These are phyloP conservation scores for Alitta virens DNA, from an alignment of 2,888 invertebrate genomes.

Conservation along the genomic window DNA sequence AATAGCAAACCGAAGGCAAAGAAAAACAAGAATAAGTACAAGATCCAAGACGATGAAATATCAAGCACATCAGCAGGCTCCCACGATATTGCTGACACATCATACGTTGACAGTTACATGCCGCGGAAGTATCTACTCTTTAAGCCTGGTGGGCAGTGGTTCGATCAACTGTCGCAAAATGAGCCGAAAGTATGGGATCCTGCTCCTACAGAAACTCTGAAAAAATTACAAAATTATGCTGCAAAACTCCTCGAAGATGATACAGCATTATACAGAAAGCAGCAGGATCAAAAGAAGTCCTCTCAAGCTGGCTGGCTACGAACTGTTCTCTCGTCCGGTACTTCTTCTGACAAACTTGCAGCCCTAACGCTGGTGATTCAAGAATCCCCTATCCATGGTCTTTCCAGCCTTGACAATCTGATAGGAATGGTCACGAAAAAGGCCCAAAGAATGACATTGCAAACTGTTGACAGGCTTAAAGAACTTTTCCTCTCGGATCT, in stretches of 20 bases:
- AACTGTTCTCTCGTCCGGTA: slow-evolving; percentile 73
- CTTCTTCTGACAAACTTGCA: slow-evolving; percentile 80
- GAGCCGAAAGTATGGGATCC: slow-evolving; percentile 25
- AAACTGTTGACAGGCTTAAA: slow-evolving; percentile 66
- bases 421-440: slow-evolving; percentile 76
- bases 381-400: slow-evolving; percentile 79
- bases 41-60: slow-evolving; percentile 26
- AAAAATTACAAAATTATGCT: slow-evolving; percentile 44
- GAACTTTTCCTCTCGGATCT: slow-evolving; percentile 74
- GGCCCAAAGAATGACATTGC: slow-evolving; percentile 65
- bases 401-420: slow-evolving; percentile 69
- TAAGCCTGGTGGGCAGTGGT: slow-evolving; percentile 41
- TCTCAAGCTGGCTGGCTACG: slow-evolving; percentile 54
- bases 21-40: slow-evolving; percentile 30
- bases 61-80: slow-evolving; percentile 11
- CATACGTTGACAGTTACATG: slow-evolving; percentile 12
- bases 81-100: not conserved
- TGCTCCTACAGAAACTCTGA: slow-evolving; percentile 17
- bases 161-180: slow-evolving; percentile 30
- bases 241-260: slow-evolving; percentile 44
- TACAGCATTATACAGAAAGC: slow-evolving; percentile 38
- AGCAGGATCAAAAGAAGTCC: slow-evolving; percentile 38
- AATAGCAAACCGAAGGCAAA: slow-evolving; percentile 7
- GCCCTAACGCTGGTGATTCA: slow-evolving; percentile 79
- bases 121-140: slow-evolving; percentile 41